Base-by-base conservation (phyloP, 2,888 invertebrate genomes). In the Lepidochrysops patricia region DNA sequence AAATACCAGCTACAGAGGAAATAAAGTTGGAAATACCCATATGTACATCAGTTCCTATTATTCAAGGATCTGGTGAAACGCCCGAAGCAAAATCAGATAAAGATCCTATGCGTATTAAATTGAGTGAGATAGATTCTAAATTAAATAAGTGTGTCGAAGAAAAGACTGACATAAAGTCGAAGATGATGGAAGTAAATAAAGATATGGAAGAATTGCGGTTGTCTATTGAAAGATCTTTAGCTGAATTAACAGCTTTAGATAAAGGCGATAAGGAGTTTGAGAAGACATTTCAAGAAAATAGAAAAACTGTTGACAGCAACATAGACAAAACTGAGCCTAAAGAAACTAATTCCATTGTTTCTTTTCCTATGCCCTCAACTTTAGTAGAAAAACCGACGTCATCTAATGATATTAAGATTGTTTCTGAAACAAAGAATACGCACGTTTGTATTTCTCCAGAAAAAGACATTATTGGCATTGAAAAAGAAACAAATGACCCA, bases 131-230 rank as follows among this genome's bases (percentile, higher is more conserved):
- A 4, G 67, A 69, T 56, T 60, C 43, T 2, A 64, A 62, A 62
- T 57, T 58, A 48, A 61, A 61, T 26, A 67, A 64, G 13, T 60
- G 61, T 50, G 60, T 37, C 34, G 70, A 69, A 60, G 82, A 83
- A 68, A 84, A 82, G 64, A 84, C 79, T 3, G 84, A 83, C 66
- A 68, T 86, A 1, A 86, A 84, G 72, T 84, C 86, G 0, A 85
- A 87, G 76, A 82, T 85, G 69, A 77, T 86, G 70, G 87, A 87
- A 71, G 88, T 88, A 0, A 86, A 83, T 64, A 75, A 82, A 70
- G 87, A 86, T 58, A 83, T 89, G 84, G 85, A 88, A 66, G 87
- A 83, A 58, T 69, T 89, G 52, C 77, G 82, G 58, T 57, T 79
- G 15, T 87, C 88, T 0, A 84, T 89, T 60, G 89, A 89, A 71